Evolutionary conservation across 1,140 invertebrate genomes (phyloP).

Genomic region (Littorina saxatilis): DNA sequence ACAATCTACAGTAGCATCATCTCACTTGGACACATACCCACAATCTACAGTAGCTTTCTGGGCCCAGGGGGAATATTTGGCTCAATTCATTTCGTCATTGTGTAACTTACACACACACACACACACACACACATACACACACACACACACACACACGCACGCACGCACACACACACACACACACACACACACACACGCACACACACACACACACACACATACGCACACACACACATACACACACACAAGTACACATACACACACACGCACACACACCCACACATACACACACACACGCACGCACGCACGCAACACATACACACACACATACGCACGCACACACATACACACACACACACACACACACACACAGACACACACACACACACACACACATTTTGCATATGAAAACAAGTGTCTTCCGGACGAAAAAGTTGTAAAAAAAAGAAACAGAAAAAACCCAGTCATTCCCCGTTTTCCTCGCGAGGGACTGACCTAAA

Average conservation of each 20-base stretch:
- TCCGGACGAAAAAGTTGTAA: too few relatives aligned
- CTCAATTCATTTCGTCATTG: too few relatives aligned
- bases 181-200: constrained; percentile 6
- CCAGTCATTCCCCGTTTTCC: too few relatives aligned
- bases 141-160: constrained; percentile 9
- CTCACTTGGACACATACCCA: too few relatives aligned
- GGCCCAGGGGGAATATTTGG: too few relatives aligned
- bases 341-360: constrained; percentile 15
- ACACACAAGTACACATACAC: not conserved
- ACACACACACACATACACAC: not conserved
- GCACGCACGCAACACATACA: not conserved
- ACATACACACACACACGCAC: constrained; percentile 14
- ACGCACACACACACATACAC: not conserved
- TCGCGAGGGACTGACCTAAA: too few relatives aligned
- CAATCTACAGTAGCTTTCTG: too few relatives aligned
- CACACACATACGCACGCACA: constrained; percentile 3
- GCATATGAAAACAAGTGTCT: too few relatives aligned
- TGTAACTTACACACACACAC: not conserved
- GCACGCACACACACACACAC: not conserved
- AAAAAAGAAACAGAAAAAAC: too few relatives aligned
- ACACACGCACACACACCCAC: constrained; percentile 16
- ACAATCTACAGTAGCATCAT: too few relatives aligned
- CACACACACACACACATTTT: not conserved
- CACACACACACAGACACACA: not conserved
- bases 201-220: not conserved